Evolutionary conservation across 2,888 invertebrate genomes (phyloP).

Genomic region (Morpho achilles): DNA sequence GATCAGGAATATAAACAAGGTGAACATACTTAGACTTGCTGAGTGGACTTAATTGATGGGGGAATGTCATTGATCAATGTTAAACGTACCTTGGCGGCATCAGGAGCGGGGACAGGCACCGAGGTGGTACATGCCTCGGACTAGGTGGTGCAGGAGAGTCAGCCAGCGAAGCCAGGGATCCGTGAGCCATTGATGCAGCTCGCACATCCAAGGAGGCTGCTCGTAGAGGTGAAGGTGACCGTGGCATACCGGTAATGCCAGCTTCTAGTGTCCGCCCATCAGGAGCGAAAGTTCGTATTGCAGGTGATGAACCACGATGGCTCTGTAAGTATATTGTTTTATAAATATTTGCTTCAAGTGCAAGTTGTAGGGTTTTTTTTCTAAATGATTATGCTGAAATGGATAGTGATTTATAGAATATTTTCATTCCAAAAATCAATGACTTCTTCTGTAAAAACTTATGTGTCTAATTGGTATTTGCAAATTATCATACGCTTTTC

Average conservation of each 20-base stretch:
- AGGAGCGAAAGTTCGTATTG: slow-evolving; percentile 90
- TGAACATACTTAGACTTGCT: too few relatives aligned
- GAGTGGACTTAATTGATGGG: too few relatives aligned
- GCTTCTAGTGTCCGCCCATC: slow-evolving; percentile 84
- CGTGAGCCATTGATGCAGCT: slow-evolving; percentile 85
- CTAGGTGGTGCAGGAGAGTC: slow-evolving; percentile 69
- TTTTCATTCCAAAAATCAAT: too few relatives aligned
- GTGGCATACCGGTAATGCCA: slow-evolving; percentile 77
- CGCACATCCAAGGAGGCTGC: slow-evolving; percentile 88
- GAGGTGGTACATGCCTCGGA: slow-evolving; percentile 63
- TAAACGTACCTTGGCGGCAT: slow-evolving; percentile 82
- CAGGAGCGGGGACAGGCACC: slow-evolving; percentile 88
- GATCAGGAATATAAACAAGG: too few relatives aligned
- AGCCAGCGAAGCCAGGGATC: slow-evolving; percentile 83
- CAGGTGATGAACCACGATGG: slow-evolving; percentile 90
- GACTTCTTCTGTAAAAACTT: too few relatives aligned
- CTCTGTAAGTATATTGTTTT: slow-evolving; percentile 57
- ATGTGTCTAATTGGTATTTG: too few relatives aligned
- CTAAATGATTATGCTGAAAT: too few relatives aligned
- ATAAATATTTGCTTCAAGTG: not conserved
- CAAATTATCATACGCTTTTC: too few relatives aligned
- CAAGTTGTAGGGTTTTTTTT: not conserved
- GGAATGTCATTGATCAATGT: too few relatives aligned
- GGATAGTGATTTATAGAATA: too few relatives aligned
- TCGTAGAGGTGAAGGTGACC: slow-evolving; percentile 89